Conservation (phyloP, 2,113 vertebrate genomes). For the Hyaena hyaena region DNA sequence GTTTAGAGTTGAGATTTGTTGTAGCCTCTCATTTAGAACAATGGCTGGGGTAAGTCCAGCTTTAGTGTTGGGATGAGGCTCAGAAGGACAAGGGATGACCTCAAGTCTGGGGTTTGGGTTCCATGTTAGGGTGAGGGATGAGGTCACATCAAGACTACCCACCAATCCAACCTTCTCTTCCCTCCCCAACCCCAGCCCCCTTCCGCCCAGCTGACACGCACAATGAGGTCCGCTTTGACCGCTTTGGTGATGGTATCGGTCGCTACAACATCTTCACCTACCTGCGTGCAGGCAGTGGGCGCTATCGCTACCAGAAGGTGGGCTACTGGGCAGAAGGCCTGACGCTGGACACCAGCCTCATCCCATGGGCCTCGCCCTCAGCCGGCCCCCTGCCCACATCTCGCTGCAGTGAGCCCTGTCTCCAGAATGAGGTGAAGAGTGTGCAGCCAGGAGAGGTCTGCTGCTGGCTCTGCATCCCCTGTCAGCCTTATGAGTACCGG, state of each 20-base stretch:
- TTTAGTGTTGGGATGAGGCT: background rate
- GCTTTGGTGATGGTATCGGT: constrained; percentile 94
- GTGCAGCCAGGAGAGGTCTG: constrained; percentile 99
- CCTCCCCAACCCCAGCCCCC: constrained; percentile 88
- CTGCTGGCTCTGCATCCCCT: constrained; percentile 99
- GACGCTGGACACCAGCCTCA: constrained; percentile 91
- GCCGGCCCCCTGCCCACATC: constrained; percentile 90
- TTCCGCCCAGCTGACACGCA: constrained; percentile 94
- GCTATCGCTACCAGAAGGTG: constrained; percentile 94
- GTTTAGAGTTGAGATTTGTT: background rate
- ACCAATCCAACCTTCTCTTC: background rate
- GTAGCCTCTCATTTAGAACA: background rate
- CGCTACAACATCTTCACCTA: constrained; percentile 99
- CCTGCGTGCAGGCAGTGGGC: constrained; percentile 87
- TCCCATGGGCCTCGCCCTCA: constrained; percentile 88
- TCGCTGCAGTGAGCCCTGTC: constrained; percentile 98
- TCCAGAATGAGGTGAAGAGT: constrained; percentile 97
- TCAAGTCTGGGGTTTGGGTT: background rate
- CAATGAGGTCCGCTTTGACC: constrained; percentile 93
- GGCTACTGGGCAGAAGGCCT: constrained; percentile 98
- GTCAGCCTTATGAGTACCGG: constrained; percentile 96
- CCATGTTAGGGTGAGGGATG: background rate
- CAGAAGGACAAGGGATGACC: background rate
- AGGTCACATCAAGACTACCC: background rate
- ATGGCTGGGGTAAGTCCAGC: background rate